Evolutionary conservation across 2,113 vertebrate genomes (phyloP).

Genomic region (Cryptomyrus ogoouensis): DNA sequence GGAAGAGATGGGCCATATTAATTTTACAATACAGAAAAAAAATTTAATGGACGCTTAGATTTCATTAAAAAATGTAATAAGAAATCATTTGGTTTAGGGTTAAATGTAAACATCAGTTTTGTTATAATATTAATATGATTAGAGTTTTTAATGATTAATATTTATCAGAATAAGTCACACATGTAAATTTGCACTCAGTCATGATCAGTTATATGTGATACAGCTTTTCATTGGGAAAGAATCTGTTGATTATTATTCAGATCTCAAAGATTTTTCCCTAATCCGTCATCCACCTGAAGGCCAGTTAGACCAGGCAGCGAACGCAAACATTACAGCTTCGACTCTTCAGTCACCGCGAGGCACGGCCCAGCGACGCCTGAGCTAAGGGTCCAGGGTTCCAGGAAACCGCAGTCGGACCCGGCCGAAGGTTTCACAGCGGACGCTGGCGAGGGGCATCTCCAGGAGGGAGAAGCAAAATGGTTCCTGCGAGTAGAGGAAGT

Average conservation of each 20-base stretch:
- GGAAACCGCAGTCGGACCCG: background rate
- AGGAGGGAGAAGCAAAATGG: background rate
- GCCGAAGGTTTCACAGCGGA: background rate
- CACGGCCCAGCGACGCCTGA: background rate
- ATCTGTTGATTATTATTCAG: background rate
- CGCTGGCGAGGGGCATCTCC: background rate
- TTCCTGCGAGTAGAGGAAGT: background rate
- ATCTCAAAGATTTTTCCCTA: background rate
- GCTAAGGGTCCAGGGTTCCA: background rate
- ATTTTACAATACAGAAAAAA: background rate
- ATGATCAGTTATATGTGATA: background rate
- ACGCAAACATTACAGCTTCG: background rate
- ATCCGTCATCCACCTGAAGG: background rate
- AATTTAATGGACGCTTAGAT: background rate
- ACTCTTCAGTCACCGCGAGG: background rate
- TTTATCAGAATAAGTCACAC: background rate
- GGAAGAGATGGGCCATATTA: background rate
- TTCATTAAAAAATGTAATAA: background rate
- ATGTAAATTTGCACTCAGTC: background rate
- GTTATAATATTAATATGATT: background rate
- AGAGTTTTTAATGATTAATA: background rate
- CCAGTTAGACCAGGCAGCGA: background rate
- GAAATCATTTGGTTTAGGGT: background rate
- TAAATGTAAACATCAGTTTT: background rate
- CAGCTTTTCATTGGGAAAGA: background rate